phyloP scores from a whole-genome alignment of 2,797 vertebrate species.

The Macropus fuliginosus region DNA sequence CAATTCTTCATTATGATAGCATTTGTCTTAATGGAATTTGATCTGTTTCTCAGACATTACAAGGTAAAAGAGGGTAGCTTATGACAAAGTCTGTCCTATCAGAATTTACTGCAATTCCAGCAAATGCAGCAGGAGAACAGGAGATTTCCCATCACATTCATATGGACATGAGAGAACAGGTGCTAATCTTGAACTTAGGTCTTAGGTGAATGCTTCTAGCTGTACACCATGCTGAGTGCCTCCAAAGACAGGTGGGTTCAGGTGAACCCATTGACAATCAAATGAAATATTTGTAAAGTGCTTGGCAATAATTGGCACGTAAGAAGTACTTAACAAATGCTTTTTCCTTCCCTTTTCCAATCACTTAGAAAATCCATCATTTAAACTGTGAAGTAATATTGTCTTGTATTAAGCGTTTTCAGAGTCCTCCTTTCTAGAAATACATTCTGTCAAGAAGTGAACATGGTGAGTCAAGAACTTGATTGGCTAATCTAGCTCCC shows the following conservation, averaged over 20 bases:
- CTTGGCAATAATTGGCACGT: neutral
- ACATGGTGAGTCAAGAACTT: neutral
- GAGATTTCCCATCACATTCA: neutral
- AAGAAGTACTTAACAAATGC: neutral
- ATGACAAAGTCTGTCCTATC: neutral
- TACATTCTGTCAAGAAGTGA: neutral
- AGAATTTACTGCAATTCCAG: slow-evolving; percentile 17
- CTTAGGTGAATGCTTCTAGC: neutral
- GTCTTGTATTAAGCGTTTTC: neutral
- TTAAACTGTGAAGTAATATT: neutral
- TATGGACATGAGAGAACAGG: neutral
- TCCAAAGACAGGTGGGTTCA: neutral
- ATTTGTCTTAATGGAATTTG: slow-evolving; percentile 10
- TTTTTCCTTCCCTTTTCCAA: neutral
- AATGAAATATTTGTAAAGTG: neutral
- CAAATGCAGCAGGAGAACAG: slow-evolving; percentile 26
- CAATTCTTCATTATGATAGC: neutral
- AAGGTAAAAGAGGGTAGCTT: neutral
- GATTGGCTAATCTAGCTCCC: neutral
- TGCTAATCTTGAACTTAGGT: neutral
- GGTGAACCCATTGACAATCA: neutral
- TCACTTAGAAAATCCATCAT: neutral
- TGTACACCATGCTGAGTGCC: fast-evolving
- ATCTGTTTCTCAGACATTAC: slow-evolving; percentile 22
- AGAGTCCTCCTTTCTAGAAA: neutral